Percentiles rank a stretch among this genome's conserved stretches.
phyloP scores from a whole-genome alignment of 2,113 vertebrate species.

The Trochalopteron elliotii region DNA sequence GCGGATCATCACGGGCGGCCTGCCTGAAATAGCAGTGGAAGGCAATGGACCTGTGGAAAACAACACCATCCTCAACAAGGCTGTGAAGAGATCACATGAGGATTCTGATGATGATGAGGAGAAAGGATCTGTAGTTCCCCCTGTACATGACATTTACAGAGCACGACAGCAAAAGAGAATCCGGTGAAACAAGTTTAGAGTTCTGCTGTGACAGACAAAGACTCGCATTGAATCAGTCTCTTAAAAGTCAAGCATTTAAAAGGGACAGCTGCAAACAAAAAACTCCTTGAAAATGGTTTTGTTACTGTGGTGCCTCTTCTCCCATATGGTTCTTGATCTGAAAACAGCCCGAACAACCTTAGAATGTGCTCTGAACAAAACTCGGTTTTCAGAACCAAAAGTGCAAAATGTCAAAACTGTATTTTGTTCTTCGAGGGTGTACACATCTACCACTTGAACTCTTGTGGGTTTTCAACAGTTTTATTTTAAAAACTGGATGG shows the following conservation, averaged over 20 bases:
- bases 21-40: slow-evolving; percentile 84
- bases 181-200: slow-evolving; percentile 78
- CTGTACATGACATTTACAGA: slow-evolving; percentile 97
- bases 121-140: slow-evolving; percentile 93
- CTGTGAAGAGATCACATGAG: slow-evolving; percentile 94
- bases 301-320: slow-evolving; percentile 81
- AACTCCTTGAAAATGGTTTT: slow-evolving; percentile 73
- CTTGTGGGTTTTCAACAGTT: slow-evolving; percentile 83
- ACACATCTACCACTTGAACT: slow-evolving; percentile 73
- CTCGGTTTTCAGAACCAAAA: slow-evolving; percentile 57
- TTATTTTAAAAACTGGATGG: slow-evolving; percentile 97
- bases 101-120: slow-evolving; percentile 98
- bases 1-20: slow-evolving; percentile 89
- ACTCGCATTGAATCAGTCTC: slow-evolving; percentile 66
- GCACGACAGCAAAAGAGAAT: slow-evolving; percentile 97
- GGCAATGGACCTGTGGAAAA: slow-evolving; percentile 94
- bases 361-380: slow-evolving; percentile 64
- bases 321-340: slow-evolving; percentile 65
- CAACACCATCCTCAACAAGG: slow-evolving; percentile 83
- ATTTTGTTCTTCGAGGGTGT: slow-evolving; percentile 72
- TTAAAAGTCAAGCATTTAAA: slow-evolving; percentile 68
- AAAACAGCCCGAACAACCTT: slow-evolving; percentile 60
- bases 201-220: slow-evolving; percentile 28
- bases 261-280: slow-evolving; percentile 73
- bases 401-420: slow-evolving; percentile 63